phyloP scores from a whole-genome alignment of 2,113 vertebrate genomes.

The Cheilinus undulatus region DNA sequence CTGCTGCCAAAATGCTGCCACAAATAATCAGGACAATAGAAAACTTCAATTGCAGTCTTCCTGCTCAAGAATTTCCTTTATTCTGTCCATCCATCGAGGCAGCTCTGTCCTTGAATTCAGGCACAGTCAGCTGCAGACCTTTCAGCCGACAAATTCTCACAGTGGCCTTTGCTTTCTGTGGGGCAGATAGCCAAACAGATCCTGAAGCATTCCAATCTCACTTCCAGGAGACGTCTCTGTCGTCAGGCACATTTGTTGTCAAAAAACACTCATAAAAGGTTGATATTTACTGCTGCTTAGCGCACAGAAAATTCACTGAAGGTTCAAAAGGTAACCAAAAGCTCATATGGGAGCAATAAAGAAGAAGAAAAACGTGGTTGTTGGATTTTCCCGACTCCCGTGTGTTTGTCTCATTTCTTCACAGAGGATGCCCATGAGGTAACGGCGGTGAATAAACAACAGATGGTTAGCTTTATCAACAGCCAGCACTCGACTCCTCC shows the following conservation, averaged over 20 bases:
- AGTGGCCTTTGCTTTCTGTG: constrained; percentile 38
- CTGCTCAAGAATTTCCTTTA: no score
- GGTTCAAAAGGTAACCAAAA: constrained; percentile 20
- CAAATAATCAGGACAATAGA: no score
- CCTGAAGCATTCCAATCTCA: constrained; percentile 14
- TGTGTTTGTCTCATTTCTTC: constrained; percentile 52
- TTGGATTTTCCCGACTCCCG: constrained; percentile 4
- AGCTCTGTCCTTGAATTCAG: neutral
- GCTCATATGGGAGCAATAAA: constrained; percentile 9
- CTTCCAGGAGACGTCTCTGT: neutral
- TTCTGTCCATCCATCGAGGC: no score
- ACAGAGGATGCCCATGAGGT: constrained; percentile 56
- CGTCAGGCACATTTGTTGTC: neutral
- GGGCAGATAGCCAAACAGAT: constrained; percentile 35
- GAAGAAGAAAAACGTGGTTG: constrained; percentile 20
- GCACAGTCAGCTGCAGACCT: neutral
- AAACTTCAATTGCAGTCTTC: no score
- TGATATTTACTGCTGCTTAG: constrained; percentile 1
- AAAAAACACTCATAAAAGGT: neutral
- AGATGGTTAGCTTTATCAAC: constrained; percentile 58
- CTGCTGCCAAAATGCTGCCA: no score
- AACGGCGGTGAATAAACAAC: constrained; percentile 50
- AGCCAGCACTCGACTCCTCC: constrained; percentile 24
- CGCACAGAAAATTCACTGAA: constrained; percentile 8
- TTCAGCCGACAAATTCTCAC: constrained; percentile 12